phyloP scores from a whole-genome alignment of 1,140 invertebrate species.

The Papilio polyxenes region DNA sequence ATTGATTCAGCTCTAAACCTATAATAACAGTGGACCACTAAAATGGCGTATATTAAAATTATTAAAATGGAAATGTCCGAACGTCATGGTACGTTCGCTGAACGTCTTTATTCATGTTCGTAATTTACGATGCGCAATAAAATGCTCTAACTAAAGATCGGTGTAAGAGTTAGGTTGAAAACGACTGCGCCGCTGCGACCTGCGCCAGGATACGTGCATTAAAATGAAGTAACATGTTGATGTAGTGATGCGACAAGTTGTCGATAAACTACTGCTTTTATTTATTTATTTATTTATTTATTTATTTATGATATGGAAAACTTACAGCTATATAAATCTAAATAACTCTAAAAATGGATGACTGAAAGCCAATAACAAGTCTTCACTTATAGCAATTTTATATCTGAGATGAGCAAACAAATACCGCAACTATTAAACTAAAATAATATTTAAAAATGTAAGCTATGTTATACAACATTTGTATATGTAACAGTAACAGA shows the following conservation, averaged over 20 bases:
- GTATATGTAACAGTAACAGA: neutral
- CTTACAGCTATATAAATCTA: no score
- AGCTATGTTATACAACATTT: no score
- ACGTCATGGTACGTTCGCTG: constrained; percentile 58
- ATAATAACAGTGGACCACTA: constrained; percentile 60
- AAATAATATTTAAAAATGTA: no score
- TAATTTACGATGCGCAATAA: constrained; percentile 71
- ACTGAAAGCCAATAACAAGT: no score
- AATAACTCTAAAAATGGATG: no score
- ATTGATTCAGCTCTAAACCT: constrained; percentile 66
- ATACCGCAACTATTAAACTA: no score
- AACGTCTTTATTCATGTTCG: constrained; percentile 69
- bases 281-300: no score
- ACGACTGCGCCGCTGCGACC: constrained; percentile 47
- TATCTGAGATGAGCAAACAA: no score
- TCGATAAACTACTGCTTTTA: constrained; percentile 42
- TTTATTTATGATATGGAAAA: no score
- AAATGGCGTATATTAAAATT: constrained; percentile 66
- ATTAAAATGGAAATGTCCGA: constrained; percentile 71
- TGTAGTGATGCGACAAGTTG: constrained; percentile 45
- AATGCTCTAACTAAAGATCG: constrained; percentile 67
- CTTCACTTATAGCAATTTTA: no score
- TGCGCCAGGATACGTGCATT: constrained; percentile 46
- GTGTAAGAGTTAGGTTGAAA: constrained; percentile 67
- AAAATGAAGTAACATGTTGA: constrained; percentile 54